These are phyloP conservation scores for Caenorhabditis parvicauda DNA, from an alignment of 2,888 invertebrate species.

Conservation along the genomic window DNA sequence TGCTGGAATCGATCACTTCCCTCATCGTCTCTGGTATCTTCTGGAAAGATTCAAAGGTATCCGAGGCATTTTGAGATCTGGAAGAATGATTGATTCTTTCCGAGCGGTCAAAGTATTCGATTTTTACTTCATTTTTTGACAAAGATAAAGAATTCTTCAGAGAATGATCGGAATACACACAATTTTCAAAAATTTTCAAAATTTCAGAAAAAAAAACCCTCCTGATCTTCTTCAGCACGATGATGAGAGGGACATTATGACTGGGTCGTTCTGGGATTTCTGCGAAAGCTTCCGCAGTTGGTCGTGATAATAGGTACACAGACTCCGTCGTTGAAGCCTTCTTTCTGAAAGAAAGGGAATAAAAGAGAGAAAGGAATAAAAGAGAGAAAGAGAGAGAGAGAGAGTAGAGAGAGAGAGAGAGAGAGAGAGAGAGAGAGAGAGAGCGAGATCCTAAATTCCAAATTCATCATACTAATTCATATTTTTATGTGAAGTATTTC, in stretches of 20 bases:
- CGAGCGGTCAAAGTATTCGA: not conserved
- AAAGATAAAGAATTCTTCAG: too few relatives aligned
- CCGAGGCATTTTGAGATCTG: slow-evolving; percentile 45
- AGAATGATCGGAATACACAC: too few relatives aligned
- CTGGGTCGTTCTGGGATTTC: slow-evolving; percentile 32
- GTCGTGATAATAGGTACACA: slow-evolving; percentile 39
- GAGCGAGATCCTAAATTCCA: too few relatives aligned
- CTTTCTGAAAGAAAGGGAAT: too few relatives aligned
- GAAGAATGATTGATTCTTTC: not conserved
- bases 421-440: too few relatives aligned
- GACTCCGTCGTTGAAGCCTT: too few relatives aligned
- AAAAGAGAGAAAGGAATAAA: too few relatives aligned
- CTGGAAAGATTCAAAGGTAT: slow-evolving; percentile 42
- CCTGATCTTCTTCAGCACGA: slow-evolving; percentile 56
- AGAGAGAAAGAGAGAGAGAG: too few relatives aligned
- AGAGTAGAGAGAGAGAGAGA: too few relatives aligned
- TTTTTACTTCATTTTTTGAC: not conserved
- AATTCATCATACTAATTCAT: too few relatives aligned
- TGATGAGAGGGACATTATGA: slow-evolving; percentile 54
- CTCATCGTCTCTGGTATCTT: slow-evolving; percentile 39
- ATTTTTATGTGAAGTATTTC: too few relatives aligned
- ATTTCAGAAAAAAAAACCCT: slow-evolving; percentile 15
- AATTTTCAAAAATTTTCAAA: too few relatives aligned
- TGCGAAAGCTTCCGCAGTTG: slow-evolving; percentile 30
- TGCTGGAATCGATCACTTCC: slow-evolving; percentile 50